Conservation (phyloP, 2,113 vertebrate species). For the Chelonoidis abingdonii region DNA sequence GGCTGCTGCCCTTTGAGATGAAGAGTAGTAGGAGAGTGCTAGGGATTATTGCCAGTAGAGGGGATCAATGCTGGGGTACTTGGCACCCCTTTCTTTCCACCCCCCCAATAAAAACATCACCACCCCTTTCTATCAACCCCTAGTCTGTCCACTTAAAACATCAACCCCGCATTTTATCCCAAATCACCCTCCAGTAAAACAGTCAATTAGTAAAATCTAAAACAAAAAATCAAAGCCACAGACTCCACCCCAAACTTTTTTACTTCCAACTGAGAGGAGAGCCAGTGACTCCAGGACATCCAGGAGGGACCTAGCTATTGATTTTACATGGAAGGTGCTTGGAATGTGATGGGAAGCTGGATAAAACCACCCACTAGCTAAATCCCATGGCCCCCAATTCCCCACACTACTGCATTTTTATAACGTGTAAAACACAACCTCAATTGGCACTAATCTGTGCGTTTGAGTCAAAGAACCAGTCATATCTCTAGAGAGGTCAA, state of each 20-base stretch:
- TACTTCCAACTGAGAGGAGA: neutral
- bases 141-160: neutral
- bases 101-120: neutral
- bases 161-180: neutral
- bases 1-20: neutral
- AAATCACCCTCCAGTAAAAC: neutral
- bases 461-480: neutral
- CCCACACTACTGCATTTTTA: neutral
- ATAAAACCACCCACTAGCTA: neutral
- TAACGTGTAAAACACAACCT: neutral
- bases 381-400: neutral
- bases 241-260: neutral
- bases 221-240: neutral
- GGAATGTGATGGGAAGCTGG: neutral
- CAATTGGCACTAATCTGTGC: neutral
- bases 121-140: neutral
- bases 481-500: constrained; percentile 15
- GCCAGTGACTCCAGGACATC: neutral
- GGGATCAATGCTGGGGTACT: neutral
- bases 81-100: neutral
- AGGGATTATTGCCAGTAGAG: neutral
- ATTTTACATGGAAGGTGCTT: neutral
- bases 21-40: neutral
- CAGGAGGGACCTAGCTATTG: neutral
- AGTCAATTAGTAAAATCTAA: neutral